phyloP scores from a whole-genome alignment of 2,113 vertebrate species.

The Phalacrocorax brasilianus region DNA sequence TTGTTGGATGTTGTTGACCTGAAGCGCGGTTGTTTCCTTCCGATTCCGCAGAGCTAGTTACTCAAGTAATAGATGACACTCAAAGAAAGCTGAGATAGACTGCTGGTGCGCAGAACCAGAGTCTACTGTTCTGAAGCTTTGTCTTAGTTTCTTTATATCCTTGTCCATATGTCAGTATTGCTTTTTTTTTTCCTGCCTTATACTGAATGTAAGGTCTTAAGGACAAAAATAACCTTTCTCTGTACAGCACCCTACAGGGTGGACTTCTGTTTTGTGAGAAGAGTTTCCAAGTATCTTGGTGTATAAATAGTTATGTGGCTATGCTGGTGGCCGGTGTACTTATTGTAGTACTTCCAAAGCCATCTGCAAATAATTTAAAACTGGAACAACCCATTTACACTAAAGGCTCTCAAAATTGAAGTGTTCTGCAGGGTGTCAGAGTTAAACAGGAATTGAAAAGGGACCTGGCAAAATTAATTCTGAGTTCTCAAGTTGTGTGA shows the following conservation, averaged over 20 bases:
- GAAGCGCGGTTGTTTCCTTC: background rate
- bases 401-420: background rate
- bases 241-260: background rate
- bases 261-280: slow-evolving; percentile 16
- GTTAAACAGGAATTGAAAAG: background rate
- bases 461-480: background rate
- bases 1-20: background rate
- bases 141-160: background rate
- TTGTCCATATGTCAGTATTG: background rate
- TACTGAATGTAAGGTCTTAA: background rate
- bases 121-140: background rate
- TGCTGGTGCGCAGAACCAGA: background rate
- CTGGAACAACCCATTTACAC: background rate
- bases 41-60: background rate
- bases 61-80: background rate
- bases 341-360: background rate
- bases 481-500: background rate
- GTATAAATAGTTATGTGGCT: background rate
- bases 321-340: background rate
- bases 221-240: slow-evolving; percentile 4
- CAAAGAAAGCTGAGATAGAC: background rate
- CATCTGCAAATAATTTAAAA: background rate
- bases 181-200: background rate
- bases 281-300: background rate
- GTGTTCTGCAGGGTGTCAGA: background rate